phyloP scores from a whole-genome alignment of 2,888 invertebrate species.

The Melanostoma mellinum region DNA sequence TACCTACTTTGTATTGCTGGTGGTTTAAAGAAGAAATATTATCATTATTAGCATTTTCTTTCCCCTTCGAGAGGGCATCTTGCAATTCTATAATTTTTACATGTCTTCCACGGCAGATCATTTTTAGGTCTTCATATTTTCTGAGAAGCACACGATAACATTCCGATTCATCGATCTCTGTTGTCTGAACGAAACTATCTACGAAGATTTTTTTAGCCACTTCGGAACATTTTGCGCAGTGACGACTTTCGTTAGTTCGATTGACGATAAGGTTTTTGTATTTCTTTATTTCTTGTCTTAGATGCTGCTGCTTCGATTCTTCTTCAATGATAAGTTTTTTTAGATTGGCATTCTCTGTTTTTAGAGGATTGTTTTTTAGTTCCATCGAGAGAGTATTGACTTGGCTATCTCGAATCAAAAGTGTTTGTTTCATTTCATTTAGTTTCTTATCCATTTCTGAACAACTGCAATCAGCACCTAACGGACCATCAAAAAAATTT shows the following conservation, averaged over 20 bases:
- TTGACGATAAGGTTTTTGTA: conserved; percentile 75
- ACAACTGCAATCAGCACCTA: conserved; percentile 64
- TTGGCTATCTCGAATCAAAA: conserved; percentile 78
- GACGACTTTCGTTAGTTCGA: conserved; percentile 63
- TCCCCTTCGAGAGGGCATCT: conserved; percentile 61
- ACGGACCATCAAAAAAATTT: not conserved
- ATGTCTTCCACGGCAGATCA: conserved; percentile 77
- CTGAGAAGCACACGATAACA: conserved; percentile 73
- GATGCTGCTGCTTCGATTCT: conserved; percentile 75
- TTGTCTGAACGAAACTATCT: conserved; percentile 42
- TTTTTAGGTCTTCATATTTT: conserved; percentile 77
- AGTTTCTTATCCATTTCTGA: conserved; percentile 77
- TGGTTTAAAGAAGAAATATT: conserved; percentile 65
- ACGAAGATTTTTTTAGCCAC: conserved; percentile 27
- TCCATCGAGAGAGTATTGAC: conserved; percentile 78
- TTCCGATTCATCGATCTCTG: conserved; percentile 63
- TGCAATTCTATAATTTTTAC: conserved; percentile 76
- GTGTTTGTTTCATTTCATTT: conserved; percentile 76
- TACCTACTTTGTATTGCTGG: conserved; percentile 51
- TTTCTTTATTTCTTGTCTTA: conserved; percentile 76
- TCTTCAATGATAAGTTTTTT: conserved; percentile 78
- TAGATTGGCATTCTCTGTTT: conserved; percentile 77
- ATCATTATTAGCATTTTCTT: conserved; percentile 59
- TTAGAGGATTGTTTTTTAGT: conserved; percentile 78
- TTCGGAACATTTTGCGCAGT: conserved; percentile 49